Percentiles rank a stretch among this genome's conserved stretches.
Evolutionary conservation across 2,797 vertebrate genomes (phyloP).

Genomic region (Siniperca scherzeri): DNA sequence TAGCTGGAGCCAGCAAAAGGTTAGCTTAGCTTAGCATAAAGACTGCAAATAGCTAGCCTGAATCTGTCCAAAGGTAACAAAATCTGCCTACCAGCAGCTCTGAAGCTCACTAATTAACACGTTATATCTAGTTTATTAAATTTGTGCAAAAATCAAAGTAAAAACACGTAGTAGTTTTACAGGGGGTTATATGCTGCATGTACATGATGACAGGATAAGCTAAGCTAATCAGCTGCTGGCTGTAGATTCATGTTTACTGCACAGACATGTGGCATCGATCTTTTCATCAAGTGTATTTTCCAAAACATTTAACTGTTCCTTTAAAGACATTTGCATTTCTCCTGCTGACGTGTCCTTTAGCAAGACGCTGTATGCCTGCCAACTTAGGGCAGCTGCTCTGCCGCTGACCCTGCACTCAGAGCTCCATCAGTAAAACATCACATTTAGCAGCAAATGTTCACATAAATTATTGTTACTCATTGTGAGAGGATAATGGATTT

Average conservation of each 20-base stretch:
- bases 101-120: neutral
- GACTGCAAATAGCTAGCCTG: neutral
- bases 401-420: constrained; percentile 48
- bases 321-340: neutral
- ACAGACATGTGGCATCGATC: neutral
- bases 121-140: neutral
- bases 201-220: neutral
- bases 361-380: constrained; percentile 9
- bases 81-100: neutral
- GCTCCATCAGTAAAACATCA: constrained; percentile 42
- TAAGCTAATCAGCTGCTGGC: neutral
- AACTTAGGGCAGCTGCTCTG: constrained; percentile 8
- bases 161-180: neutral
- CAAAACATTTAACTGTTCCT: neutral
- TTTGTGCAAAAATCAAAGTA: neutral
- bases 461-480: constrained; percentile 65
- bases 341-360: constrained; percentile 1
- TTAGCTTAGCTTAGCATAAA: neutral
- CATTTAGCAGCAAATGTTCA: constrained; percentile 52
- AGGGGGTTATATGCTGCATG: neutral
- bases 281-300: neutral
- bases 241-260: neutral
- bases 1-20: no score
- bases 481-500: constrained; percentile 67
- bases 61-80: neutral